Conservation (phyloP, 2,113 vertebrate genomes). For the Oncorhynchus keta region DNA sequence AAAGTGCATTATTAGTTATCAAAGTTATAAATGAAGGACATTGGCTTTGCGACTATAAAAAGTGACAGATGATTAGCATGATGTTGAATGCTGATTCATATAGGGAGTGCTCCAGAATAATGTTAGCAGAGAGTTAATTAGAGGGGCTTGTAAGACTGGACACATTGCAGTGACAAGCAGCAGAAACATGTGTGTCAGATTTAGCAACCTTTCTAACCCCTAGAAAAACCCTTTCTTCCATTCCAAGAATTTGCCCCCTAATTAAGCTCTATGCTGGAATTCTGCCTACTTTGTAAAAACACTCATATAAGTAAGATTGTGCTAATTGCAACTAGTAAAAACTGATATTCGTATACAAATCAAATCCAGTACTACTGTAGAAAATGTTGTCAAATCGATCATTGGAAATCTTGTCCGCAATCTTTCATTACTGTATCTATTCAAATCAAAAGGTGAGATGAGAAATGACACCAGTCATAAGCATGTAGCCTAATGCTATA, state of each 20-base stretch:
- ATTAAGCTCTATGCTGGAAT: slow-evolving; percentile 66
- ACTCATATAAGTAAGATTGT: slow-evolving; percentile 36
- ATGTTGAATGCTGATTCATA: slow-evolving; percentile 67
- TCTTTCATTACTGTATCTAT: not conserved
- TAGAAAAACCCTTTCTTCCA: slow-evolving; percentile 63
- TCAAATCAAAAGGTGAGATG: not conserved
- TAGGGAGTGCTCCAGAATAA: slow-evolving; percentile 44
- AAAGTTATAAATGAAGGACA: slow-evolving; percentile 52
- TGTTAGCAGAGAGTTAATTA: slow-evolving; percentile 66
- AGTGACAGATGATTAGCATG: slow-evolving; percentile 61
- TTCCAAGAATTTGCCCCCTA: slow-evolving; percentile 62
- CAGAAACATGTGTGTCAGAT: slow-evolving; percentile 62
- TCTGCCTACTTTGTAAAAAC: slow-evolving; percentile 40
- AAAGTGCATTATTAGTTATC: not conserved
- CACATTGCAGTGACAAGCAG: slow-evolving; percentile 70
- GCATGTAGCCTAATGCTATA: not conserved
- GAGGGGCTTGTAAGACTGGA: slow-evolving; percentile 65
- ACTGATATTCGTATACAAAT: slow-evolving; percentile 40
- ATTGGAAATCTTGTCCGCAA: slow-evolving; percentile 3
- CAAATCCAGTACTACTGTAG: slow-evolving; percentile 16
- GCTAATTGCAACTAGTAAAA: slow-evolving; percentile 53
- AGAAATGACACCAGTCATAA: not conserved
- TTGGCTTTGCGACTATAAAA: slow-evolving; percentile 45
- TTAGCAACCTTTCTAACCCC: slow-evolving; percentile 68
- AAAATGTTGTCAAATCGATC: slow-evolving; percentile 10